Evolutionary conservation across 2,888 invertebrate species (phyloP), one percentile per base, ranked within the genome.

Genomic region (Monoplex corrugatus): DNA sequence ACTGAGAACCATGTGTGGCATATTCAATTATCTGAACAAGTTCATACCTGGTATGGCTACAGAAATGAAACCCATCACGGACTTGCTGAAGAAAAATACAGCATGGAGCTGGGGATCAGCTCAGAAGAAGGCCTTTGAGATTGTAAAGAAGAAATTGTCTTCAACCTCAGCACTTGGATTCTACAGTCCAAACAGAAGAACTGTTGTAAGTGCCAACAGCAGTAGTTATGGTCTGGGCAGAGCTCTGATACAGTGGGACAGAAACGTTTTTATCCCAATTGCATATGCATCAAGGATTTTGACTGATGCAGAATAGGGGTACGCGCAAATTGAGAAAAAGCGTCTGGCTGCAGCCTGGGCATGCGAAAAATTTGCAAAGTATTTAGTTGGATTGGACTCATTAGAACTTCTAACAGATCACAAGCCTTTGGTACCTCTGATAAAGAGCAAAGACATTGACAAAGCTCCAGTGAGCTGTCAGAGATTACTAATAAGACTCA

Each of bases 331-430:
- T 35, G 38, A 38, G n/a, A 40, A 40, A 19, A n/a, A 80, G 35
- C n/a, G 28, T 19, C n/a, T 68, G n/a, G 68, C 68, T n/a, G 6
- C 8, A 23, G 68, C n/a, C 6, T 5, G 80, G 80, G 80, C 80
- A 16, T 80, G 80, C 28, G 80, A 80, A 28, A 80, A 35, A n/a
- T 80, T 80, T 80, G 6, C 80, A 16, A 38, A 80, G 80, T 80
- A 80, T 35, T 28, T 80, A 23, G n/a, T 80, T 40, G 80, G 80
- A 28, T 43, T 80, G 43, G 40, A 38, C 5, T 28, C 6, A 23
- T 80, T 80, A 35, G 5, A 80, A 80, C 43, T 80, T 23, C 40
- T n/a, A 68, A 68, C 16, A 35, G 80, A 32, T 38, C 80, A 80
- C 80, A 80, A 80, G 38, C 35, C 80, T 35, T 0, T 80, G 16